These are phyloP conservation scores for Chloroclystis v-ata DNA, from an alignment of 2,888 invertebrate genomes.

Conservation along the genomic window DNA sequence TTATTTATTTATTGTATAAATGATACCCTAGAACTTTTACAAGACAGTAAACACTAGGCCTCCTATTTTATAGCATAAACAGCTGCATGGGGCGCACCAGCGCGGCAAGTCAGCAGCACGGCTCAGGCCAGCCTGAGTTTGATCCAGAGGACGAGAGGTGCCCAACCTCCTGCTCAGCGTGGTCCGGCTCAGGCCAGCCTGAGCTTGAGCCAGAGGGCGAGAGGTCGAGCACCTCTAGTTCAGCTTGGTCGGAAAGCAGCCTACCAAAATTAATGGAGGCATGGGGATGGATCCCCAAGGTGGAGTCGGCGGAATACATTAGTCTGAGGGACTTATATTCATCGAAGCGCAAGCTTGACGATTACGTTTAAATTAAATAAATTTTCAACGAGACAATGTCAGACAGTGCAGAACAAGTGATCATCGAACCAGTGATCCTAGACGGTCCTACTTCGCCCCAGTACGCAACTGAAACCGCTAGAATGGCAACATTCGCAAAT, in stretches of 20 bases:
- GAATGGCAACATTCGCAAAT: neutral
- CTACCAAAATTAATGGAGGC: neutral
- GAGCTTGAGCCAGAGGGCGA: neutral
- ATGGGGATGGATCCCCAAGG: neutral
- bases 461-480: neutral
- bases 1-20: too few species aligned
- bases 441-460: neutral
- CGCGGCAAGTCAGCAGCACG: neutral
- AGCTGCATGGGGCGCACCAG: neutral
- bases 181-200: neutral
- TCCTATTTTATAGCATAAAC: neutral
- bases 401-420: neutral
- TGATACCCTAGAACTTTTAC: too few species aligned
- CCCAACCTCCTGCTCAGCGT: neutral
- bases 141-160: neutral
- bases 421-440: neutral
- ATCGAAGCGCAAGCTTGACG: too few species aligned
- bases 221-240: neutral
- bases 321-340: neutral
- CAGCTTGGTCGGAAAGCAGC: too few species aligned
- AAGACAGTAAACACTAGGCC: too few species aligned
- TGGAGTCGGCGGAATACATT: neutral
- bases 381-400: neutral
- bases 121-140: too few species aligned
- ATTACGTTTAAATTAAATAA: too few species aligned